A percentile compares a stretch with the other conserved stretches of the same genome.
Conservation (phyloP, 2,113 vertebrate genomes). For the Nettapus auritus region DNA sequence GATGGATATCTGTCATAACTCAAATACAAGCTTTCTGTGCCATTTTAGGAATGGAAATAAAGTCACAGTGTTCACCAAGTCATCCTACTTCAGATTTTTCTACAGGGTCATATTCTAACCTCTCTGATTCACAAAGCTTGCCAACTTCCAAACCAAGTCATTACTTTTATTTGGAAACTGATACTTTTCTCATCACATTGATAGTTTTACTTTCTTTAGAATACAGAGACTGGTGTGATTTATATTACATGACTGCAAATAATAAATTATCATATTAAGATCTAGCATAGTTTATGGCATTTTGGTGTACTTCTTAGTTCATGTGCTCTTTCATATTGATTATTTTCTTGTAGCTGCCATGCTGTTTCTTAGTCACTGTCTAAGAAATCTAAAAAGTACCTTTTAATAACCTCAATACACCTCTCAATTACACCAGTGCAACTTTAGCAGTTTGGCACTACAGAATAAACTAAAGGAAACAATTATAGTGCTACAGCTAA, state of each 20-base stretch:
- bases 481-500: neutral
- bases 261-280: constrained; percentile 11
- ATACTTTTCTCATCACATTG: constrained; percentile 10
- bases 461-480: neutral
- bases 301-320: neutral
- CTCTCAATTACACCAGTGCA: neutral
- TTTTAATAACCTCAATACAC: neutral
- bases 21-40: neutral
- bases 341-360: neutral
- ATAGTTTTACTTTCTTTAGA: constrained; percentile 10
- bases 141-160: neutral
- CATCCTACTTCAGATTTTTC: neutral
- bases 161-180: constrained; percentile 18
- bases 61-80: neutral
- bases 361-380: neutral
- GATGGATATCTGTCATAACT: neutral
- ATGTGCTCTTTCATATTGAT: neutral
- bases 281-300: neutral
- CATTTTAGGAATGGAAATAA: neutral
- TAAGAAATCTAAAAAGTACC: neutral
- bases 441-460: neutral
- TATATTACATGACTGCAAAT: neutral
- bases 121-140: neutral
- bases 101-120: neutral
- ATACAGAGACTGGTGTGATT: neutral